These are phyloP conservation scores for Teleogryllus oceanicus DNA, from an alignment of 2,888 invertebrate genomes.

Conservation along the genomic window DNA sequence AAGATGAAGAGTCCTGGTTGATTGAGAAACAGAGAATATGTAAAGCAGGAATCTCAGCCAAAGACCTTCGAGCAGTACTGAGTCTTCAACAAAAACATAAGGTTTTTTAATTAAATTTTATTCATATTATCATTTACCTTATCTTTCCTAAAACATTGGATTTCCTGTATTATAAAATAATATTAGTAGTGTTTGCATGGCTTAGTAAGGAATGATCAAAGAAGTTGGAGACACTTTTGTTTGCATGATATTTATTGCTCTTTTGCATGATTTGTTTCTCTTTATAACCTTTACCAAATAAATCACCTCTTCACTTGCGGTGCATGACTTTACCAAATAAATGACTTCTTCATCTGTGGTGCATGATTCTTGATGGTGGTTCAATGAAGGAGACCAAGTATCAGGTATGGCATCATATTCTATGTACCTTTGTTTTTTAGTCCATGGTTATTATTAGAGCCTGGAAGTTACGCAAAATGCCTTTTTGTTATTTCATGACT, in stretches of 20 bases:
- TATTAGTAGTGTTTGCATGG: too few species aligned
- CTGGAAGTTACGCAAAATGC: too few species aligned
- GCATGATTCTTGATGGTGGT: too few species aligned
- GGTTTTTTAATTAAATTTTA: slow-evolving; percentile 44
- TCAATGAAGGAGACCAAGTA: slow-evolving; percentile 28
- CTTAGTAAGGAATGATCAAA: too few species aligned
- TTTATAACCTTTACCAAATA: not conserved
- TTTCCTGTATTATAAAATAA: not conserved
- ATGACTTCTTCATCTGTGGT: not conserved
- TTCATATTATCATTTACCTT: not conserved
- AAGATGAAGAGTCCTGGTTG: slow-evolving; percentile 97
- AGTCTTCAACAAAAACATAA: slow-evolving; percentile 92
- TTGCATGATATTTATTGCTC: not conserved
- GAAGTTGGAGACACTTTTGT: not conserved
- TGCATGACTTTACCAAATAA: not conserved
- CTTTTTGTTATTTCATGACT: too few species aligned
- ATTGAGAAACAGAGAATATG: slow-evolving; percentile 92
- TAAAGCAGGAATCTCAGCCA: slow-evolving; percentile 87
- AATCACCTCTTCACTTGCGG: not conserved
- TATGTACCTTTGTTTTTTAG: not conserved
- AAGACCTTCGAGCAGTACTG: slow-evolving; percentile 85
- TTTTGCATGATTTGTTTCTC: not conserved
- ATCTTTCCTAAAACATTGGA: not conserved
- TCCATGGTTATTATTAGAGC: not conserved
- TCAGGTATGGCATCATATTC: slow-evolving; percentile 27